Conservation (phyloP, 1,140 invertebrate genomes). For the Diploscapter pachys region DNA sequence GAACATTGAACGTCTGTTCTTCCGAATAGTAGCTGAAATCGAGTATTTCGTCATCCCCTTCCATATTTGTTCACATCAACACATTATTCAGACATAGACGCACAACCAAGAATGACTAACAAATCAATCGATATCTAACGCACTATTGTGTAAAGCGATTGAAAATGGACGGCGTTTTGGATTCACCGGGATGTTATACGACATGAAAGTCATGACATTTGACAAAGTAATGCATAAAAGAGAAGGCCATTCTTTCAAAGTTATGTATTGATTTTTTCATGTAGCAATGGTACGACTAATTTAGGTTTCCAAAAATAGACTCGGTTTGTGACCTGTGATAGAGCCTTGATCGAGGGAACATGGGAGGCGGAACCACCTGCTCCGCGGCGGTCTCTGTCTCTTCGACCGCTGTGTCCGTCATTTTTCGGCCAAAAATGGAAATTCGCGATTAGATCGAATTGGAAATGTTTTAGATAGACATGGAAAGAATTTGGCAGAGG, state of each 20-base stretch:
- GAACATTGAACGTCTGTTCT: slow-evolving; percentile 36
- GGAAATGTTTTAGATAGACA: too few species aligned
- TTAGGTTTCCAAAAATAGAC: neutral
- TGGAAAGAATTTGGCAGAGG: too few species aligned
- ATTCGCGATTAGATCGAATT: too few species aligned
- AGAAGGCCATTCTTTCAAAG: neutral
- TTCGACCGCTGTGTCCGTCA: neutral
- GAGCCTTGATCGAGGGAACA: slow-evolving; percentile 27
- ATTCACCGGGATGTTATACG: too few species aligned
- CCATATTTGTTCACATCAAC: neutral
- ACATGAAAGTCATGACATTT: neutral
- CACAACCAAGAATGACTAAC: too few species aligned
- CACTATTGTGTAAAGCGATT: too few species aligned
- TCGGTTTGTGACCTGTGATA: slow-evolving; percentile 24
- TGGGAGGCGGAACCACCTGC: neutral
- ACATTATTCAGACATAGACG: too few species aligned
- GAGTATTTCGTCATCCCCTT: neutral
- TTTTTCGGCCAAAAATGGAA: too few species aligned
- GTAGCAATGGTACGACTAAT: neutral
- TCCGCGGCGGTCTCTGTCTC: neutral
- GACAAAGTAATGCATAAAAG: too few species aligned
- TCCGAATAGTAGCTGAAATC: slow-evolving; percentile 42
- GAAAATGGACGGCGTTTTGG: too few species aligned
- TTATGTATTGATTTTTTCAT: neutral
- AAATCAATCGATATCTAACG: too few species aligned